These are phyloP conservation scores for Drosophila nannoptera DNA, from an alignment of 1,140 invertebrate genomes.

Conservation along the genomic window DNA sequence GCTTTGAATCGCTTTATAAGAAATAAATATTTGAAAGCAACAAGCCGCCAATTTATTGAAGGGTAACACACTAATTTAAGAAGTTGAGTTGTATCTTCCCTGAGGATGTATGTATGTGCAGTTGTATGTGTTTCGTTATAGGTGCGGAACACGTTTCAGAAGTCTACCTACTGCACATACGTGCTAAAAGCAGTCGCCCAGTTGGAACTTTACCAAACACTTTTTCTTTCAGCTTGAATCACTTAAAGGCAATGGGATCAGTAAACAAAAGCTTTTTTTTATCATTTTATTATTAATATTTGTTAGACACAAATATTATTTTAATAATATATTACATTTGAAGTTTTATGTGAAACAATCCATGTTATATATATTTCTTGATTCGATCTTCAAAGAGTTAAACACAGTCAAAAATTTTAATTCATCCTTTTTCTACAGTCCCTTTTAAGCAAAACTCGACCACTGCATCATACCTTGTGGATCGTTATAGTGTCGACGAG, in stretches of 20 bases:
- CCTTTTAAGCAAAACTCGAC: background rate
- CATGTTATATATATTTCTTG: background rate
- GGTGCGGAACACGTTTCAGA: slow-evolving; percentile 38
- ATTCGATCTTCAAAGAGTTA: no score
- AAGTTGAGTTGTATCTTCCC: slow-evolving; percentile 72
- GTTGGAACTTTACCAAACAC: slow-evolving; percentile 45
- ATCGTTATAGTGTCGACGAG: slow-evolving; percentile 64
- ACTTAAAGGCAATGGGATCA: background rate
- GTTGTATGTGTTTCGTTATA: background rate
- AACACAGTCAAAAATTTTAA: no score
- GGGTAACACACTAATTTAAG: slow-evolving; percentile 73
- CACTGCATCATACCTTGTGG: slow-evolving; percentile 21
- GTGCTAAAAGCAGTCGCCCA: slow-evolving; percentile 39
- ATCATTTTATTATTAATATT: background rate
- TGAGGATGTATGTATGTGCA: slow-evolving; percentile 59
- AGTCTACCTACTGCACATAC: slow-evolving; percentile 48
- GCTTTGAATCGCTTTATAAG: slow-evolving; percentile 34
- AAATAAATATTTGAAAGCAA: slow-evolving; percentile 74
- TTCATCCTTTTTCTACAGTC: background rate
- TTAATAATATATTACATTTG: background rate
- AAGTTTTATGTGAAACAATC: background rate
- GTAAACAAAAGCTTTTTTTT: background rate
- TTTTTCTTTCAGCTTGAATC: background rate
- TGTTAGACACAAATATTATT: no score
- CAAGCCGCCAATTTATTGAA: slow-evolving; percentile 74